Conservation (phyloP, 2,797 vertebrate genomes). For the Mus spretus region DNA sequence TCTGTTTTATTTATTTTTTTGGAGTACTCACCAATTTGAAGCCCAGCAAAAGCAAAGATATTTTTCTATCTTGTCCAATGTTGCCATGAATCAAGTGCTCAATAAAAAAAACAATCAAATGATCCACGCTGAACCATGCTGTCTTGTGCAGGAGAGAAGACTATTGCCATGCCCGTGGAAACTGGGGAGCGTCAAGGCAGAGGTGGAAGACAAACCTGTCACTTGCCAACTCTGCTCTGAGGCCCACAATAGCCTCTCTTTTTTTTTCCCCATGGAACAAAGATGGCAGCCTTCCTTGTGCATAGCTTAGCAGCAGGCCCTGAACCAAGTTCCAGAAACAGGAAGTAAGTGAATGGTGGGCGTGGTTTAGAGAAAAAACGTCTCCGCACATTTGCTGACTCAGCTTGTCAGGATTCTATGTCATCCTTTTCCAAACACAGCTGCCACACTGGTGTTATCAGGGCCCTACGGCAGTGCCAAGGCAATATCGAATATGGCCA, state of each 20-base stretch:
- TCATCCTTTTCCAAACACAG: not conserved
- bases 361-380: not conserved
- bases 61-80: not conserved
- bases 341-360: not conserved
- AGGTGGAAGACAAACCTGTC: not conserved
- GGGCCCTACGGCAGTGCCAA: not conserved
- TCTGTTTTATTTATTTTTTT: not conserved
- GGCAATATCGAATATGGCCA: not conserved
- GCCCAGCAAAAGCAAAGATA: fast-evolving
- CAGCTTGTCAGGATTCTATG: fast-evolving
- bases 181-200: not conserved
- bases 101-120: not conserved
- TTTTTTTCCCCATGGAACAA: not conserved
- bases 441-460: not conserved
- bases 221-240: not conserved
- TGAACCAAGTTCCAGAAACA: not conserved
- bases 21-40: not conserved
- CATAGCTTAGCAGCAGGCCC: not conserved
- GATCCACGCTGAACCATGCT: not conserved
- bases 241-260: no score
- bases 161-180: not conserved
- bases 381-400: not conserved
- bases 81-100: not conserved
- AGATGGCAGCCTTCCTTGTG: not conserved
- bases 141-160: not conserved